These are phyloP conservation scores for Australoheros facetus DNA, from an alignment of 2,797 vertebrate species.

Conservation along the genomic window DNA sequence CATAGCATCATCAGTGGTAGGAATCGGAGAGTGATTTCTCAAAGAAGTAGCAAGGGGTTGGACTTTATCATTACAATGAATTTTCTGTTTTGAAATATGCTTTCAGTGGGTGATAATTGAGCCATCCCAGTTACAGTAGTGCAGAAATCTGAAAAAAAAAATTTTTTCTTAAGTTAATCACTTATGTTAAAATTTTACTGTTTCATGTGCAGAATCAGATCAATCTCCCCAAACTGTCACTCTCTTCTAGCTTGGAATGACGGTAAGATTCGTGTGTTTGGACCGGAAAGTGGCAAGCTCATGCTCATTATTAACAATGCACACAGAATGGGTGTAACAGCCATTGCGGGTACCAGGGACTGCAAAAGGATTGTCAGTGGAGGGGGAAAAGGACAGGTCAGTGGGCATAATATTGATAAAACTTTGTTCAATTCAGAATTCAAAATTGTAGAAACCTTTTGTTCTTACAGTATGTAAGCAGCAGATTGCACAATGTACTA, in stretches of 20 bases:
- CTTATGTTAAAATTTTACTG: not conserved
- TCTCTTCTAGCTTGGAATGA: slow-evolving; percentile 86
- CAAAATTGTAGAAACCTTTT: no score
- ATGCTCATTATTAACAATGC: slow-evolving; percentile 82
- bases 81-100: not conserved
- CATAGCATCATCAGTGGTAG: slow-evolving; percentile 90
- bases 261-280: slow-evolving; percentile 87
- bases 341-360: slow-evolving; percentile 83
- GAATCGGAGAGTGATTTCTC: slow-evolving; percentile 12
- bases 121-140: not conserved
- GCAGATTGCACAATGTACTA: not conserved
- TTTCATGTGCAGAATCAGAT: not conserved
- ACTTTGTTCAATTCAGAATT: no score
- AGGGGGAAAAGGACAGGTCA: slow-evolving; percentile 90
- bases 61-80: not conserved
- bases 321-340: slow-evolving; percentile 85
- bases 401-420: not conserved
- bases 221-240: not conserved
- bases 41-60: not conserved
- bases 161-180: not conserved
- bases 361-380: slow-evolving; percentile 87
- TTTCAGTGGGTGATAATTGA: not conserved
- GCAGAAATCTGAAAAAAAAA: not conserved
- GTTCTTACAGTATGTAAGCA: not conserved
- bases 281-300: slow-evolving; percentile 83